These are phyloP conservation scores for Halichoeres trimaculatus DNA, from an alignment of 2,113 vertebrate species.

Conservation along the genomic window DNA sequence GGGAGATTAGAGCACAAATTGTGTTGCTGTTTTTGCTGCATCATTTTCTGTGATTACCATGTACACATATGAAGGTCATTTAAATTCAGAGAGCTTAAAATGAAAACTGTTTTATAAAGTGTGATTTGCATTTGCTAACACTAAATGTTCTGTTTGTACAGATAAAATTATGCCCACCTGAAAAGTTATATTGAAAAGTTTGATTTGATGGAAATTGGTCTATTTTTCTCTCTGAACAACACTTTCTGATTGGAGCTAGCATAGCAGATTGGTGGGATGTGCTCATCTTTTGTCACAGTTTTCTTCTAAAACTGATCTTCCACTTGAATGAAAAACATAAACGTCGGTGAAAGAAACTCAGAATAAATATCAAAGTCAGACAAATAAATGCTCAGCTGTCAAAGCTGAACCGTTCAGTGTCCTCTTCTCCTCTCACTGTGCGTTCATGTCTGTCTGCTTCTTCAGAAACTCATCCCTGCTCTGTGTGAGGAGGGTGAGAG, in stretches of 20 bases:
- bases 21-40: neutral
- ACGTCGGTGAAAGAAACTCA: neutral
- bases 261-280: neutral
- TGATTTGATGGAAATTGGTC: no score
- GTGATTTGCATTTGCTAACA: no score
- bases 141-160: no score
- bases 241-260: slow-evolving; percentile 3
- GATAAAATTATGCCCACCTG: no score
- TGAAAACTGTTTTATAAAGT: no score
- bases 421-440: slow-evolving; percentile 18
- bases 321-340: neutral
- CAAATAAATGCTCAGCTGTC: slow-evolving; percentile 11
- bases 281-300: neutral
- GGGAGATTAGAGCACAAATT: slow-evolving; percentile 10
- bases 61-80: neutral
- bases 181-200: no score
- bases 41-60: neutral
- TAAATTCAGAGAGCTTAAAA: neutral
- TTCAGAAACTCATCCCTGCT: slow-evolving; percentile 6
- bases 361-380: slow-evolving; percentile 7
- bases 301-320: neutral
- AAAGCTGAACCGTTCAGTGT: slow-evolving; percentile 15
- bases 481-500: slow-evolving; percentile 6
- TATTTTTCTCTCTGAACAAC: no score
- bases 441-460: slow-evolving; percentile 14